These are phyloP conservation scores for Drosophila neoperkinsi DNA, from an alignment of 2,888 invertebrate species.

Conservation along the genomic window DNA sequence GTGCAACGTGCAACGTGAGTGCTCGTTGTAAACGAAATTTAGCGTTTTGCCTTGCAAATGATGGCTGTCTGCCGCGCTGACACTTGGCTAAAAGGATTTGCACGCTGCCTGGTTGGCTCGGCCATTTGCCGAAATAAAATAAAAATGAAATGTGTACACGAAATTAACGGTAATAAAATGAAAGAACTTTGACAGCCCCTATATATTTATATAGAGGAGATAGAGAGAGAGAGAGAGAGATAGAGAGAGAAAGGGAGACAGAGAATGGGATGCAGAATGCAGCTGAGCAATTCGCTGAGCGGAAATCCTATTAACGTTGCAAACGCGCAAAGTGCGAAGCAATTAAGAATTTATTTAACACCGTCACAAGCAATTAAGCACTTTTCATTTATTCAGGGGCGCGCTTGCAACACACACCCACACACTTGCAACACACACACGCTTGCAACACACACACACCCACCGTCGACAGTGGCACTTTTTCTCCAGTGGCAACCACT, in stretches of 20 bases:
- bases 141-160: slow-evolving; percentile 25
- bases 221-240: neutral
- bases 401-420: slow-evolving; percentile 36
- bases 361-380: slow-evolving; percentile 85
- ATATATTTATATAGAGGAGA: neutral
- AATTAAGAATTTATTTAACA: slow-evolving; percentile 85
- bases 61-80: slow-evolving; percentile 58
- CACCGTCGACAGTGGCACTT: slow-evolving; percentile 48
- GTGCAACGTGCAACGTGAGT: slow-evolving; percentile 13
- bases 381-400: slow-evolving; percentile 82
- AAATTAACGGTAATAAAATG: slow-evolving; percentile 75
- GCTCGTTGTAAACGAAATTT: slow-evolving; percentile 71
- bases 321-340: slow-evolving; percentile 85
- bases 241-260: neutral
- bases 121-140: slow-evolving; percentile 36
- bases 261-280: slow-evolving; percentile 20
- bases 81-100: slow-evolving; percentile 76
- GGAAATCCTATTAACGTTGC: slow-evolving; percentile 84
- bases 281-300: slow-evolving; percentile 21
- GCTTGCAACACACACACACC: slow-evolving; percentile 14
- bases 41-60: slow-evolving; percentile 80
- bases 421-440: slow-evolving; percentile 1
- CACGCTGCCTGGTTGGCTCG: slow-evolving; percentile 50
- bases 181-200: slow-evolving; percentile 60
- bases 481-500: slow-evolving; percentile 49